These are phyloP conservation scores for Perca flavescens DNA, from an alignment of 2,113 vertebrate species.

Conservation along the genomic window DNA sequence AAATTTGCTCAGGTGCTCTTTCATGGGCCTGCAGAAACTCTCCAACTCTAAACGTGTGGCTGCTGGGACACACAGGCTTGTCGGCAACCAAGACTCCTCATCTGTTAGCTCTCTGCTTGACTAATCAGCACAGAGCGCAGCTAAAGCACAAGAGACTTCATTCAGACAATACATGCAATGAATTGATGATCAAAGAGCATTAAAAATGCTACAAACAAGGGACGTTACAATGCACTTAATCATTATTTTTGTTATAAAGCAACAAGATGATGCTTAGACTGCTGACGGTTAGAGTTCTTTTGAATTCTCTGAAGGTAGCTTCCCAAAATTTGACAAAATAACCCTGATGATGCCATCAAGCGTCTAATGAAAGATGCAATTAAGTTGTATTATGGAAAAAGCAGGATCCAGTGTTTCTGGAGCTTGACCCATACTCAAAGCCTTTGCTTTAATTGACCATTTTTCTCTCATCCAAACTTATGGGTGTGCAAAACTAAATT, in stretches of 20 bases:
- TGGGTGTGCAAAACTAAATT: not conserved
- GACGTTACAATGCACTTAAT: constrained; percentile 20
- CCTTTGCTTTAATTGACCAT: no score
- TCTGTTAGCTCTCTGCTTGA: constrained; percentile 48
- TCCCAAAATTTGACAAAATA: constrained; percentile 4
- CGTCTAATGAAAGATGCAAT: not conserved
- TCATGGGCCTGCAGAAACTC: constrained; percentile 1
- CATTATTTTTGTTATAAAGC: not conserved
- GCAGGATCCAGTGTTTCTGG: not conserved
- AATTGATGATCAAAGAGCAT: constrained; percentile 52
- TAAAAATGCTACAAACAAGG: constrained; percentile 24
- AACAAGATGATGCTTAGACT: not conserved
- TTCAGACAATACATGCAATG: constrained; percentile 46
- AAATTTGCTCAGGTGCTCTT: constrained; percentile 3
- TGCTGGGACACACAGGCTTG: constrained; percentile 17
- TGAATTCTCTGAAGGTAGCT: not conserved
- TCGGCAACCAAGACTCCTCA: constrained; percentile 6
- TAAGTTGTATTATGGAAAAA: not conserved
- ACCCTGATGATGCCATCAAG: not conserved
- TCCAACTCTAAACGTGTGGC: constrained; percentile 15
- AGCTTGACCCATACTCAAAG: no score
- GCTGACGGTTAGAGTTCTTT: not conserved
- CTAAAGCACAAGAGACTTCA: constrained; percentile 57
- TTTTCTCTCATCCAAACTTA: not conserved
- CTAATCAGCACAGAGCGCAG: constrained; percentile 51